Percentiles rank a stretch among this genome's conserved stretches.
These are phyloP conservation scores for Callyntrura guangdongensis DNA, from an alignment of 2,888 invertebrate species.

Conservation along the genomic window DNA sequence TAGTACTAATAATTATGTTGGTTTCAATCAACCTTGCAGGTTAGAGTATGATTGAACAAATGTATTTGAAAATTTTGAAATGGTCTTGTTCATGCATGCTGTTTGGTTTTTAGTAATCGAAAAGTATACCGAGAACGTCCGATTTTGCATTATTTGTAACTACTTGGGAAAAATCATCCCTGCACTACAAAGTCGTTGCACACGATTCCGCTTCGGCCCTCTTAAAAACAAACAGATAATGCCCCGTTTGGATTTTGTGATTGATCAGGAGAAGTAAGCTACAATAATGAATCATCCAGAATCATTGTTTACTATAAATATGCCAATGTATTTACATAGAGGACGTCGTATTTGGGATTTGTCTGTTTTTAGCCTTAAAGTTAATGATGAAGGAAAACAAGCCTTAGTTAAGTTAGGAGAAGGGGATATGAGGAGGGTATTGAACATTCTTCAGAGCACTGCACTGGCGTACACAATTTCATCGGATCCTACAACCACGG, in stretches of 20 bases:
- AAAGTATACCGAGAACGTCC: slow-evolving; percentile 99
- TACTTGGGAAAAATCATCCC: slow-evolving; percentile 99
- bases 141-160: slow-evolving; percentile 99
- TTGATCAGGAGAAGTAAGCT: slow-evolving; percentile 92
- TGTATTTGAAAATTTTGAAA: too few species aligned
- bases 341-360: too few species aligned
- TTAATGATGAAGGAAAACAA: slow-evolving; percentile 95
- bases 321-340: too few species aligned
- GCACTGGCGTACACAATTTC: slow-evolving; percentile 92
- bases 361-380: slow-evolving; percentile 92
- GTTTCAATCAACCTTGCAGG: too few species aligned
- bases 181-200: slow-evolving; percentile 99
- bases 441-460: slow-evolving; percentile 98
- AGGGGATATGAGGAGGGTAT: slow-evolving; percentile 99
- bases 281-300: not conserved
- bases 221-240: slow-evolving; percentile 94
- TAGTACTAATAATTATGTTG: too few species aligned
- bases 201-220: slow-evolving; percentile 98
- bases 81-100: too few species aligned
- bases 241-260: slow-evolving; percentile 94
- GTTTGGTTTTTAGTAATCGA: slow-evolving; percentile 94
- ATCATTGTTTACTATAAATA: too few species aligned
- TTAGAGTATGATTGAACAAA: slow-evolving; percentile 34
- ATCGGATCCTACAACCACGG: slow-evolving; percentile 71
- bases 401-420: slow-evolving; percentile 95